Evolutionary conservation across 2,797 vertebrate genomes (phyloP).

Genomic region (Spinibarbus caldwelli): DNA sequence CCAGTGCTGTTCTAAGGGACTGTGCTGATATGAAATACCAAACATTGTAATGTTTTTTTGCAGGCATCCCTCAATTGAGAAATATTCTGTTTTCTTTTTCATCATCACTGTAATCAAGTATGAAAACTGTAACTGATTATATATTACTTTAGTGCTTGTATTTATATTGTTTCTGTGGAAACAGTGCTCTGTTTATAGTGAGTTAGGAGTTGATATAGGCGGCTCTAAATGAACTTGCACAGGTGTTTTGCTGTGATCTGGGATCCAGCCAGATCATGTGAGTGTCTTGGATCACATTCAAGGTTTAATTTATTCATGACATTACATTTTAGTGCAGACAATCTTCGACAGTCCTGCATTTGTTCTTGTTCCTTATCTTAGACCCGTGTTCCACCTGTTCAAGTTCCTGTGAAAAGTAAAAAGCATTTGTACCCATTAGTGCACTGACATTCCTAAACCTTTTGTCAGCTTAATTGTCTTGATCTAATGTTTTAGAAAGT

Average conservation of each 20-base stretch:
- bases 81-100: too few relatives aligned
- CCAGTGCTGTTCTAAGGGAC: too few relatives aligned
- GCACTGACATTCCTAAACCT: neutral
- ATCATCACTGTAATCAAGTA: too few relatives aligned
- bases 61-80: too few relatives aligned
- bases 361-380: constrained; percentile 50
- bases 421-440: neutral
- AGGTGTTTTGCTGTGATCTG: constrained; percentile 29
- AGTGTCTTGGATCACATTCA: constrained; percentile 40
- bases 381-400: constrained; percentile 46
- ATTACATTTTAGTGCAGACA: constrained; percentile 36
- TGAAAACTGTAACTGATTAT: neutral
- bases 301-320: constrained; percentile 38
- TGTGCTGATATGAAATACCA: neutral
- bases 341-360: neutral
- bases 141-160: neutral
- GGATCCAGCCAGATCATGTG: constrained; percentile 38
- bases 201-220: constrained; percentile 18
- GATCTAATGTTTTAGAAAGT: neutral
- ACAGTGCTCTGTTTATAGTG: neutral
- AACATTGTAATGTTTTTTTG: neutral
- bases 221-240: constrained; percentile 18
- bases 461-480: neutral
- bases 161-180: constrained; percentile 34
- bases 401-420: constrained; percentile 9